Conservation (phyloP, 2,888 invertebrate genomes). For the Latheticus oryzae region DNA sequence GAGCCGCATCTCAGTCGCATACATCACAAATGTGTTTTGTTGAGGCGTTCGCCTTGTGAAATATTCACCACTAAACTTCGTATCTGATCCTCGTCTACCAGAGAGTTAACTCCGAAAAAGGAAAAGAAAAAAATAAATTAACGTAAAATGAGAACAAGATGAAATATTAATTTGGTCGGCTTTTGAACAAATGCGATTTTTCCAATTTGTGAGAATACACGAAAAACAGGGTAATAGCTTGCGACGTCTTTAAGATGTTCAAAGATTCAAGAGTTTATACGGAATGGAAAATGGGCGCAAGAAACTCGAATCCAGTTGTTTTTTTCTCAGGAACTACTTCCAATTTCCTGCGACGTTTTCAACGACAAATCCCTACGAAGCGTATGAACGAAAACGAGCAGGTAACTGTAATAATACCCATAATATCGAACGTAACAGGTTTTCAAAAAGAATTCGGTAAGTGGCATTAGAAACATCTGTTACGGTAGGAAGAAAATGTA, state of each 20-base stretch:
- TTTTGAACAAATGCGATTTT: conserved; percentile 19
- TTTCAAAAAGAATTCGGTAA: conserved; percentile 36
- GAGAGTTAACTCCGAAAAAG: background rate
- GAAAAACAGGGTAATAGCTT: conserved; percentile 5
- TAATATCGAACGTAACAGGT: conserved; percentile 27
- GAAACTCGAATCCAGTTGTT: conserved; percentile 20
- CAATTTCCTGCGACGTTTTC: conserved; percentile 29
- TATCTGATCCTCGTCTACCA: conserved; percentile 2
- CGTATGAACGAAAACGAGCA: conserved; percentile 29
- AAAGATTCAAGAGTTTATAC: conserved; percentile 18
- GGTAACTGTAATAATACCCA: conserved; percentile 34
- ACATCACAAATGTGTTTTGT: conserved; percentile 29
- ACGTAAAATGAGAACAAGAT: conserved; percentile 3
- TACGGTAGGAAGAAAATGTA: conserved; percentile 32
- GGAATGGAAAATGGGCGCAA: conserved; percentile 5
- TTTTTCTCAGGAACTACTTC: conserved; percentile 24
- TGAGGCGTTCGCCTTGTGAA: conserved; percentile 7
- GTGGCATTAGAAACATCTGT: conserved; percentile 41
- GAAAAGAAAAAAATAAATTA: conserved; percentile 18
- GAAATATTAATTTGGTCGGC: conserved; percentile 13
- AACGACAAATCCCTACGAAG: conserved; percentile 26
- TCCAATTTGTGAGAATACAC: conserved; percentile 2
- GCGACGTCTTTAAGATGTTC: conserved; percentile 14
- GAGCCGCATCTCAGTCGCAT: conserved; percentile 19
- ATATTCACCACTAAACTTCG: conserved; percentile 10